Base-by-base conservation (phyloP, 2,888 invertebrate genomes). In the Norana najaformis region DNA sequence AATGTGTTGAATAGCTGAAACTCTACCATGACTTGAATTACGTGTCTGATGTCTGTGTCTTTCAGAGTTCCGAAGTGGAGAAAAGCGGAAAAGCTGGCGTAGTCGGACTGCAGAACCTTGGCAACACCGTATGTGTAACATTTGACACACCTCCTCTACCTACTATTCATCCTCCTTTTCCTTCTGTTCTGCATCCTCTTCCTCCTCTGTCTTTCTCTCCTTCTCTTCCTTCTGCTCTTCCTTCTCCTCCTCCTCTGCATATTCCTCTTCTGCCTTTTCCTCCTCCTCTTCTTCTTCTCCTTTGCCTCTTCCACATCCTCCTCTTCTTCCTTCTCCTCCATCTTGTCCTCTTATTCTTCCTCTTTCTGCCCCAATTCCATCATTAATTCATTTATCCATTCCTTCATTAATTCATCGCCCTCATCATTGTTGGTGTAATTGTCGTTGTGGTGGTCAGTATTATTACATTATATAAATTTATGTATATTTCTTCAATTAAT, bases 31-130 rank as follows among this genome's bases (percentile, higher is more conserved):
- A 36, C 23, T 83, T 35, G 34, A n/a, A 36, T 35, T 85, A 23
- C 23, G 53, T 53, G 53, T 53, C 18, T 53, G 16, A 18, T 85
- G 30, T 85, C 36, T 85, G 36, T 85, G 16, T 36, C 20, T 85
- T 35, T 14, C 37, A 85, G 85, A 0, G 85, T 85, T 16, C 18
- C 20, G 85, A 14, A 85, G 20, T 2, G 5, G 37, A n/a, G 35
- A 85, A 36, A 8, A 13, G n/a, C 34, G 85, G 85, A 23, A 85
- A 85, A 85, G 85, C 36, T 18, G 90, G 90, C 16, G n/a, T 89
- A 20, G 91, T 91, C n/a, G 98, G 98, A 30, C 96, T 98, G 91
- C 96, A 97, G 93, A 98, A 98, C 96, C 97, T 98, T 94, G 98
- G 98, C 93, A 98, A 98, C 95, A 97, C 97, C 90, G 96, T 96